Base-by-base conservation (phyloP, 2,113 vertebrate species). In the Triplophysa tibetana region DNA sequence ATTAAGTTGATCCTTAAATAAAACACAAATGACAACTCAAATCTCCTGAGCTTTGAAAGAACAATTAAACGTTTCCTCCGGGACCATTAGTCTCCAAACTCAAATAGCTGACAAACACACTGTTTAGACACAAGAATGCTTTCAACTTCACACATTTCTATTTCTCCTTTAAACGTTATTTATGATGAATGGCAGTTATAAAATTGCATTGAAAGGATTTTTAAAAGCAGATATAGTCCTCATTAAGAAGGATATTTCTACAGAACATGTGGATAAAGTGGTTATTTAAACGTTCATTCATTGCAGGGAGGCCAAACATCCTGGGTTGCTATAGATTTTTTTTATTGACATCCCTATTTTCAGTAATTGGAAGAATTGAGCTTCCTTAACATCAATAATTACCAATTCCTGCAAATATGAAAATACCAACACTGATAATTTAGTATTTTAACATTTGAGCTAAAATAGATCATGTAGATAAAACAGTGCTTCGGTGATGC, bases 261-360 rank as follows among this genome's bases (percentile, higher is more conserved):
- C 54, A 9, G 8, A 21, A 9, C 19, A 58, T 58, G 54, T 60
- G 19, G 33, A n/a, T 60, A 60, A 60, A 13, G 19, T 75, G 58
- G 58, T 38, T 62, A 45, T 29, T 9, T 50, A 72, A 72, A 72
- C 17, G 26, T 21, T 72, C 50, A 56, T 33, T 38, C 19, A 72
- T 12, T 58, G 26, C 52, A 58, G 29, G 7, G 7, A 26, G 24
- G 9, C 61, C n/a, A 29, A 75, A 24, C 17, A 26, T 6, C 26
- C 61, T 62, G 24, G 12, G 21, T 45, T 38, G 38, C 50, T 68
- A 56, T 24, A 12, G 13, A 60, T 52, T 54, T 29, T 38, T 4
- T 58, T 60, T 60, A 17, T 21, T 56, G 65, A 70, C 50, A 63
- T 63, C 65, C 9, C 29, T 19, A 64, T 75, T 60, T 23, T 56